Conservation (phyloP, 2,888 invertebrate genomes). For the Julus scandinavius region DNA sequence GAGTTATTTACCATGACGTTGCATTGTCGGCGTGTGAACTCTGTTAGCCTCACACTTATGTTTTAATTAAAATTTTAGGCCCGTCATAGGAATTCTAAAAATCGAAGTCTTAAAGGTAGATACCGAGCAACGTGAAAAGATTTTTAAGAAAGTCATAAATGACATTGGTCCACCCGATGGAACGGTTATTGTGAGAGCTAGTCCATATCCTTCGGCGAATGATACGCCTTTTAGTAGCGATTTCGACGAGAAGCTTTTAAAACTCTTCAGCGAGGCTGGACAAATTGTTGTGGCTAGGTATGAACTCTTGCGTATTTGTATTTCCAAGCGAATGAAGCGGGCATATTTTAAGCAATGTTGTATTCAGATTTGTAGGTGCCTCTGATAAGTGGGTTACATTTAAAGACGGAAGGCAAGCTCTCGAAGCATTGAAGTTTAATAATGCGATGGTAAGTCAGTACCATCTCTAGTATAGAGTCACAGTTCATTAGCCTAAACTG, state of each 20-base stretch:
- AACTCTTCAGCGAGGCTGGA: slow-evolving; percentile 82
- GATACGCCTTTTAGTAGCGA: slow-evolving; percentile 80
- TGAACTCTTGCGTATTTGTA: slow-evolving; percentile 19
- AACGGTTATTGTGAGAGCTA: slow-evolving; percentile 78
- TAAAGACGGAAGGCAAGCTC: slow-evolving; percentile 86
- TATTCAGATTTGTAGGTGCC: slow-evolving; percentile 76
- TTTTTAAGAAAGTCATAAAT: slow-evolving; percentile 85
- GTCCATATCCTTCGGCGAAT: slow-evolving; percentile 63
- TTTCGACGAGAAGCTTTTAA: slow-evolving; percentile 81
- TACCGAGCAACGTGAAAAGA: slow-evolving; percentile 77
- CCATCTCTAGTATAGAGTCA: too few relatives aligned
- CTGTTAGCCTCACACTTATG: neutral
- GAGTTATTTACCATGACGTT: slow-evolving; percentile 25
- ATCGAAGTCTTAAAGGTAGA: slow-evolving; percentile 86
- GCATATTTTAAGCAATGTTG: neutral
- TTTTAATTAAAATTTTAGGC: slow-evolving; percentile 69
- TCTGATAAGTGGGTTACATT: slow-evolving; percentile 91
- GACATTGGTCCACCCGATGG: slow-evolving; percentile 95
- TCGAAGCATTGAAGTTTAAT: slow-evolving; percentile 69
- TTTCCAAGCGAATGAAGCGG: neutral
- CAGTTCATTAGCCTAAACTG: neutral
- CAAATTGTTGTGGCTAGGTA: slow-evolving; percentile 87
- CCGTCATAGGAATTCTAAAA: slow-evolving; percentile 91
- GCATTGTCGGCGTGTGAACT: neutral
- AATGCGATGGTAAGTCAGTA: slow-evolving; percentile 62